Evolutionary conservation across 1,140 invertebrate species (phyloP), one percentile per base, ranked within the genome.

Genomic region (Agrypnia vestita): DNA sequence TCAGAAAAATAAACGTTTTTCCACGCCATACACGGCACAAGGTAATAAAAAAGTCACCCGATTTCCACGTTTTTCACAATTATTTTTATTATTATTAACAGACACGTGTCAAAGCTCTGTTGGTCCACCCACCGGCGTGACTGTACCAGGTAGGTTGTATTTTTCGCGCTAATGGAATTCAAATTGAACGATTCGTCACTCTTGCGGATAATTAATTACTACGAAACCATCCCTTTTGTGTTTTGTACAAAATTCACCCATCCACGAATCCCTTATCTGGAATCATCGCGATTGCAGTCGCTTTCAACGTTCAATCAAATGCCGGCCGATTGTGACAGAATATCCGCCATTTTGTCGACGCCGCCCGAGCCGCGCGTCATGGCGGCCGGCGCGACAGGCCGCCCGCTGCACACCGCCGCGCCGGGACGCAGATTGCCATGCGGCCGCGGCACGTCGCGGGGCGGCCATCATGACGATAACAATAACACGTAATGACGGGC

Each of bases 401-500:
- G 61, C 19, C n/a, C n/a, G 12, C 17, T 11, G 19, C 0, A 3
- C 35, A 56, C 71, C 51, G 51, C 51, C 12, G 71, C 49, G 44
- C 43, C 44, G 35, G 25, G 61, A 56, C 51, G 15, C 53, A 74
- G 53, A 74, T 59, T 74, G 71, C 53, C n/a, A 17, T 74, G 62
- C 62, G 44, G 62, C 44, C 44, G 8, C 35, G 62, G 62, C 0
- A 44, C 3, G 53, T 56, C 15, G 17, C 12, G 15, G 43, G 62
- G 35, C 8, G 62, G 21, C 43, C 43, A 43, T 44, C 62, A 67
- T 15, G 17, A 56, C 35, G 21, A 73, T 79, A 82, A 82, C 80
- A 82, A 82, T 82, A 76, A 82, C 64, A n/a, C 76, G 76, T 79
- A 82, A 82, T 82, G 72, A 79, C 64, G 75, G 67, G 6, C 15